Evolutionary conservation across 2,113 vertebrate genomes (phyloP).

Genomic region (Suricata suricatta): DNA sequence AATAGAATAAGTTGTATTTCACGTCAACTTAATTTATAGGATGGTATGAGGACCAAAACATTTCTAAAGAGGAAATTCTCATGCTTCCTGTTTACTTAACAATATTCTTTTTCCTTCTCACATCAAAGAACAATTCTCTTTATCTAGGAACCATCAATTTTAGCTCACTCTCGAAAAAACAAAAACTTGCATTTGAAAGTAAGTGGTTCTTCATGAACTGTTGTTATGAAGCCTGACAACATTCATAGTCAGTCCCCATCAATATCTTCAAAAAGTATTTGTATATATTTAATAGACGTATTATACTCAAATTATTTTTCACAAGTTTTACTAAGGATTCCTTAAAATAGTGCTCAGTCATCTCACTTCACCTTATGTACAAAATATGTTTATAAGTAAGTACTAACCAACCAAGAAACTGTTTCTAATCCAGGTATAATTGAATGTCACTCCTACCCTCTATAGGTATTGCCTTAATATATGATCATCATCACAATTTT

Average conservation of each 20-base stretch:
- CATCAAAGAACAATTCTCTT: constrained; percentile 30
- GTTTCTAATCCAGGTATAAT: background rate
- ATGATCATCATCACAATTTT: background rate
- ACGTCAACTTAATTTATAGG: background rate
- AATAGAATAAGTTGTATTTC: background rate
- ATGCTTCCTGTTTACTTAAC: constrained; percentile 82
- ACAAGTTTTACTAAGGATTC: background rate
- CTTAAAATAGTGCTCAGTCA: constrained; percentile 32
- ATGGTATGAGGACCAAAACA: background rate
- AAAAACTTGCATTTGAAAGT: constrained; percentile 50
- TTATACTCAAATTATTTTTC: constrained; percentile 17
- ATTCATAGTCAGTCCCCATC: background rate
- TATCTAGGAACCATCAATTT: constrained; percentile 48
- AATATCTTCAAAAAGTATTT: background rate
- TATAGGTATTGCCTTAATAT: background rate
- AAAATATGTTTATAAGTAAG: constrained; percentile 19
- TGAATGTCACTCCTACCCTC: background rate
- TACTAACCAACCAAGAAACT: background rate
- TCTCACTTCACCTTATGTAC: background rate
- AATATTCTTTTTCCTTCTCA: constrained; percentile 47
- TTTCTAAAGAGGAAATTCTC: constrained; percentile 80
- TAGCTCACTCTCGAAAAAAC: constrained; percentile 58
- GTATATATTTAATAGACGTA: background rate
- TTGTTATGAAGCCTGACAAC: background rate
- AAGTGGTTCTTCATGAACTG: background rate